Conservation (phyloP, 2,113 vertebrate genomes). For the rabbit (Oryctolagus cuniculus) region mOryCun1.1 NC_091436.1:29436001-29436500, state of each 20-base stretch:
- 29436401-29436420: not conserved
- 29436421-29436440: not conserved
- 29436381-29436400: not conserved
- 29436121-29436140: not conserved
- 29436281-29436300: not conserved
- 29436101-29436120: not conserved
- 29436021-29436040: not conserved
- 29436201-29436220: not conserved
- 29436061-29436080: not conserved
- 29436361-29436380: not conserved
- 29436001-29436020: not conserved
- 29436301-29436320: not conserved
- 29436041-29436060: not conserved
- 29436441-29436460: not conserved
- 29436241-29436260: constrained; percentile 17
- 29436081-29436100: not conserved
- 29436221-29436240: not conserved
- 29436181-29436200: not conserved
- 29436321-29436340: not conserved
- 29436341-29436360: not conserved
- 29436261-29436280: not conserved
- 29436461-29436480: not conserved
- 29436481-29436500: not conserved
- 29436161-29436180: not conserved
- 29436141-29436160: too few species aligned